Conservation (phyloP, 2,888 invertebrate species). For the Nymphalis c-album region DNA sequence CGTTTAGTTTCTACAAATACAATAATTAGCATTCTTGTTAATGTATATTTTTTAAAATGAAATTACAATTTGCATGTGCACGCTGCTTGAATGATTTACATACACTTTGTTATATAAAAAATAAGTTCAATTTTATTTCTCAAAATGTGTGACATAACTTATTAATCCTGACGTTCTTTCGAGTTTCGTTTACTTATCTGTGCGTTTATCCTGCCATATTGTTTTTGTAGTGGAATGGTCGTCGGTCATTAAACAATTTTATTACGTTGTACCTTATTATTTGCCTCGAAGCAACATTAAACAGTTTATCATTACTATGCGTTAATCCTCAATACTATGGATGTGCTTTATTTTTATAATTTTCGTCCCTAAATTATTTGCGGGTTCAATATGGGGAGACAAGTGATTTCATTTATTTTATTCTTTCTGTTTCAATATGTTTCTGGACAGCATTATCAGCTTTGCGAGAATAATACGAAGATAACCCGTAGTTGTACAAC, state of each 20-base stretch:
- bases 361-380: slow-evolving; percentile 19
- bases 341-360: slow-evolving; percentile 28
- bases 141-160: background rate
- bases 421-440: slow-evolving; percentile 54
- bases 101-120: too few relatives aligned
- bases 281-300: slow-evolving; percentile 22
- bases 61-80: too few relatives aligned
- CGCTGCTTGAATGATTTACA: too few relatives aligned
- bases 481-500: slow-evolving; percentile 63
- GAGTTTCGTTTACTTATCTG: slow-evolving; percentile 3
- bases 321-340: slow-evolving; percentile 14
- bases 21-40: too few relatives aligned
- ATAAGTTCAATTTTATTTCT: too few relatives aligned
- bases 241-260: slow-evolving; percentile 39
- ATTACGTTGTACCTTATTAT: slow-evolving; percentile 36
- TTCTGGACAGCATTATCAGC: slow-evolving; percentile 49
- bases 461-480: slow-evolving; percentile 60
- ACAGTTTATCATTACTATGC: slow-evolving; percentile 14
- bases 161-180: background rate
- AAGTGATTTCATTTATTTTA: slow-evolving; percentile 49
- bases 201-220: slow-evolving; percentile 41
- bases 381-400: slow-evolving; percentile 48
- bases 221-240: slow-evolving; percentile 37
- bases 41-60: too few relatives aligned
- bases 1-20: too few relatives aligned